These are phyloP conservation scores for Xenentodon cancila DNA, from an alignment of 2,797 vertebrate genomes.

Conservation along the genomic window DNA sequence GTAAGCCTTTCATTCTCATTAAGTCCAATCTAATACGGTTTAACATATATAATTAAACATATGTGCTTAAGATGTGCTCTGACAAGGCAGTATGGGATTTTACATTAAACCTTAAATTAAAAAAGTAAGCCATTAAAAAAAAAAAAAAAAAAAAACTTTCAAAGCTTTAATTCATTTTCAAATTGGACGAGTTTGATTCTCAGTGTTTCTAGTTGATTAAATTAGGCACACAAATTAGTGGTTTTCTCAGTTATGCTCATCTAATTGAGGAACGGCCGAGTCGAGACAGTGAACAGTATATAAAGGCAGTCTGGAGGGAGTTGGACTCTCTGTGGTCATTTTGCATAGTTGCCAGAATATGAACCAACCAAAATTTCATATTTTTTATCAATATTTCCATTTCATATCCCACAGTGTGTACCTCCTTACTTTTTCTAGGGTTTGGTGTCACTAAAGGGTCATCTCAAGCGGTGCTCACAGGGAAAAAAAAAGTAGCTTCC, in stretches of 20 bases:
- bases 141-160: constrained; percentile 1
- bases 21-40: constrained; percentile 18
- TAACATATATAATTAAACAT: background rate
- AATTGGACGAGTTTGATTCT: constrained; percentile 15
- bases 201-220: constrained; percentile 24
- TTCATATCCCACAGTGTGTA: background rate
- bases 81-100: background rate
- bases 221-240: constrained; percentile 36
- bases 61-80: background rate
- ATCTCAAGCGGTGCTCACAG: background rate
- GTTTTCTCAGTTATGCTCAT: constrained; percentile 22
- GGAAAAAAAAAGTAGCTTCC: no score
- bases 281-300: constrained; percentile 13
- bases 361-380: background rate
- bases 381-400: background rate
- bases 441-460: background rate
- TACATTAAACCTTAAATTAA: background rate
- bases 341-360: background rate
- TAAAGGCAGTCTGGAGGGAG: background rate
- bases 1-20: constrained; percentile 11
- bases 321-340: background rate
- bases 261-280: constrained; percentile 30
- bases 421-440: background rate
- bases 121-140: constrained; percentile 1
- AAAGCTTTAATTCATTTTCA: constrained; percentile 5